Conservation (phyloP, 2,113 vertebrate species). For the Trochalopteron elliotii region DNA sequence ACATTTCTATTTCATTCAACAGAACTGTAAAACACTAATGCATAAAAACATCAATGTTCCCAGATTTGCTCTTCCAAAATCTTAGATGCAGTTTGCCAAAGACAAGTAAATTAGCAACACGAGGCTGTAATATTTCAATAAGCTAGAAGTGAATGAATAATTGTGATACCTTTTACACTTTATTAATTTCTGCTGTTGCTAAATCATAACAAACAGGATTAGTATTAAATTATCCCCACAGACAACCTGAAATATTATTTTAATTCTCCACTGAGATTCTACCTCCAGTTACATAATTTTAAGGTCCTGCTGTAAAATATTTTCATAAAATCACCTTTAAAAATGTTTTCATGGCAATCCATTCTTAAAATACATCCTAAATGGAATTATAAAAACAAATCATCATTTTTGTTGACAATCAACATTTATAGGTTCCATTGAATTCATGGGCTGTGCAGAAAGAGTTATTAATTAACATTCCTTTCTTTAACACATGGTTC, state of each 20-base stretch:
- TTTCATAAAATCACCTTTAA: conserved; percentile 44
- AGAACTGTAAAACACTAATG: neutral
- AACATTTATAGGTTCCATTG: conserved; percentile 40
- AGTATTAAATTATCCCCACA: neutral
- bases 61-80: neutral
- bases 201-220: conserved; percentile 17
- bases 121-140: conserved; percentile 3
- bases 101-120: neutral
- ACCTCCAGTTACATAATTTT: conserved; percentile 4
- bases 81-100: neutral
- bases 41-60: neutral
- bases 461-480: conserved; percentile 43
- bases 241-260: conserved; percentile 47
- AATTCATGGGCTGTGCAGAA: conserved; percentile 45
- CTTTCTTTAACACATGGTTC: conserved; percentile 21
- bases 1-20: conserved; percentile 16
- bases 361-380: conserved; percentile 29
- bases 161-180: neutral
- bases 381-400: conserved; percentile 54
- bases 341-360: conserved; percentile 37
- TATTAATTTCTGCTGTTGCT: neutral
- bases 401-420: conserved; percentile 43
- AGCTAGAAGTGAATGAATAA: neutral
- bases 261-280: conserved; percentile 27
- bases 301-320: neutral